Base-by-base conservation (phyloP, 2,797 vertebrate genomes). In the Carapus acus region DNA sequence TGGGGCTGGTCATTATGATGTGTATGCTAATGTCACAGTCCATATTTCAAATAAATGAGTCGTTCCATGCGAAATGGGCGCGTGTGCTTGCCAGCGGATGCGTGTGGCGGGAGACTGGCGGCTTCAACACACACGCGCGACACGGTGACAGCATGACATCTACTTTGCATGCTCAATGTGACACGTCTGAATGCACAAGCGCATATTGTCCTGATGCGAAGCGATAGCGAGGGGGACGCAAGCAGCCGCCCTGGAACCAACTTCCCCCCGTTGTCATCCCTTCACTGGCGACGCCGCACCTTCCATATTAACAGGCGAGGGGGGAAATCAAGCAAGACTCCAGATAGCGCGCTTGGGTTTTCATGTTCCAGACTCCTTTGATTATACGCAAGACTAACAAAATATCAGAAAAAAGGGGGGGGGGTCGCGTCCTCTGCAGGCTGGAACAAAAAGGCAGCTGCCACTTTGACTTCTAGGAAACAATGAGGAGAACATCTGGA, bases 141-240 rank as follows among this genome's bases (percentile, higher is more conserved):
- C 69, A 67, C 58, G 62, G 55, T 74, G 81, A 81, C 76, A 81
- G 80, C 74, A 57, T 71, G 79, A 82, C 77, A 81, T 85, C 80
- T 83, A 83, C 71, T 85, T 83, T 82, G 77, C 74, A 79, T 79
- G 74, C 74, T 81, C 71, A 77, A 73, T 80, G 80, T 78, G 81
- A 81, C 74, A 80, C 55, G 62, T 81, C 54, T 78, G 75, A 76
- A 69, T 64, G 71, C 76, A 64, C 66, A 62, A 69, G 22, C 79
- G 73, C 73, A 77, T 80, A 79, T 70, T 78, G 74, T 69, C 74
- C 69, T 71, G 70, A 79, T 81, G 79, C 70, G 76, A 74, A 71
- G 67, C 44, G 70, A 83, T 77, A 76, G 67, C 70, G 5, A 74
- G 68, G 73, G 73, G 75, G 58, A 54, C 51, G 54, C 60, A 47